phyloP scores from a whole-genome alignment of 2,888 invertebrate species.

The Epistrophe eligans region DNA sequence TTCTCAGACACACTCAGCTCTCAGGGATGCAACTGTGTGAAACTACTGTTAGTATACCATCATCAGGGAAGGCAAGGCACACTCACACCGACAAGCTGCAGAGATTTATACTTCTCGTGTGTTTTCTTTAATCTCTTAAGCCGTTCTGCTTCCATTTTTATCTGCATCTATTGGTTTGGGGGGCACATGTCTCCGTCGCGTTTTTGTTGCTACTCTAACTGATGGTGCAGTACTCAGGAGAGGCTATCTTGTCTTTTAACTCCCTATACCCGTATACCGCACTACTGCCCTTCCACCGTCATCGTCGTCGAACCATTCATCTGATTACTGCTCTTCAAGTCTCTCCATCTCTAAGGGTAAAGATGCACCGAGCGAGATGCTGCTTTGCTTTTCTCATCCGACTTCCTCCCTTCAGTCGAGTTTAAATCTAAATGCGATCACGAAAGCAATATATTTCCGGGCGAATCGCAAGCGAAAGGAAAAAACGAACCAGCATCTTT shows the following conservation, averaged over 20 bases:
- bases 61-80: conserved; percentile 1
- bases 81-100: conserved; percentile 53
- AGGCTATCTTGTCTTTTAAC: conserved; percentile 72
- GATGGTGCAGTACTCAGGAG: conserved; percentile 58
- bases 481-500: conserved; percentile 69
- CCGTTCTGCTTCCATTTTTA: conserved; percentile 75
- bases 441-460: conserved; percentile 80
- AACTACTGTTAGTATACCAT: conserved; percentile 15
- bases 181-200: conserved; percentile 55
- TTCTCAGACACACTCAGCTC: conserved; percentile 57
- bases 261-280: conserved; percentile 19
- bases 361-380: conserved; percentile 50
- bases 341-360: conserved; percentile 24
- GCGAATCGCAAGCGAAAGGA: conserved; percentile 68
- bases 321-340: conserved; percentile 71
- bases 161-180: conserved; percentile 73
- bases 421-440: conserved; percentile 79
- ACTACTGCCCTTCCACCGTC: neutral
- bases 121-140: conserved; percentile 76
- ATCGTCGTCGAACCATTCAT: conserved; percentile 52
- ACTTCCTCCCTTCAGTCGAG: conserved; percentile 67
- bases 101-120: conserved; percentile 76
- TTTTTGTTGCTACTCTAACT: conserved; percentile 15
- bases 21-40: conserved; percentile 40
- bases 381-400: conserved; percentile 58